Evolutionary conservation across 2,113 vertebrate species (phyloP).

Genomic region (Macaca mulatta): DNA sequence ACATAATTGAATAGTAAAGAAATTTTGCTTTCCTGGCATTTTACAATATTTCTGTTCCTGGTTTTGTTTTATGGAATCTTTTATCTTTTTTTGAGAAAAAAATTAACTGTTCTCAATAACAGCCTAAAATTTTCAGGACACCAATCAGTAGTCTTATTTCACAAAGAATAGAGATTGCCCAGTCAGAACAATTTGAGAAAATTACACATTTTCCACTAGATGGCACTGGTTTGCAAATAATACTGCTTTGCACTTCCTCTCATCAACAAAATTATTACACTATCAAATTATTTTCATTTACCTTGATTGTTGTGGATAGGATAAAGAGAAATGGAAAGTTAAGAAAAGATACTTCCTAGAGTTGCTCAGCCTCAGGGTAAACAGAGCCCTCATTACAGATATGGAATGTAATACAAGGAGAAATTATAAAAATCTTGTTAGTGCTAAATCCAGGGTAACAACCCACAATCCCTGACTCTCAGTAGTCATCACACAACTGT

Average conservation of each 20-base stretch:
- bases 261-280: not conserved
- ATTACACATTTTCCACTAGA: slow-evolving; percentile 61
- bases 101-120: not conserved
- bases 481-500: not conserved
- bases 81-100: not conserved
- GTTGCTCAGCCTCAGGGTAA: not conserved
- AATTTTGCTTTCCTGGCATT: not conserved
- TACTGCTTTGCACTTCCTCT: not conserved
- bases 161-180: not conserved
- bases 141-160: not conserved
- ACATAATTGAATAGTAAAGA: not conserved
- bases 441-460: not conserved
- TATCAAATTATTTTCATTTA: slow-evolving; percentile 2
- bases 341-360: not conserved
- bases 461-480: not conserved
- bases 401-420: not conserved
- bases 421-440: not conserved
- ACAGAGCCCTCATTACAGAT: not conserved
- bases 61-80: not conserved
- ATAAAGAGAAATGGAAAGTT: slow-evolving; percentile 1
- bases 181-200: not conserved
- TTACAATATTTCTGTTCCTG: not conserved
- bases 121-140: slow-evolving; percentile 2
- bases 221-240: slow-evolving; percentile 61
- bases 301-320: not conserved